Base-by-base conservation (phyloP, 1,140 invertebrate genomes). In the Tetragonula clypearis region DNA sequence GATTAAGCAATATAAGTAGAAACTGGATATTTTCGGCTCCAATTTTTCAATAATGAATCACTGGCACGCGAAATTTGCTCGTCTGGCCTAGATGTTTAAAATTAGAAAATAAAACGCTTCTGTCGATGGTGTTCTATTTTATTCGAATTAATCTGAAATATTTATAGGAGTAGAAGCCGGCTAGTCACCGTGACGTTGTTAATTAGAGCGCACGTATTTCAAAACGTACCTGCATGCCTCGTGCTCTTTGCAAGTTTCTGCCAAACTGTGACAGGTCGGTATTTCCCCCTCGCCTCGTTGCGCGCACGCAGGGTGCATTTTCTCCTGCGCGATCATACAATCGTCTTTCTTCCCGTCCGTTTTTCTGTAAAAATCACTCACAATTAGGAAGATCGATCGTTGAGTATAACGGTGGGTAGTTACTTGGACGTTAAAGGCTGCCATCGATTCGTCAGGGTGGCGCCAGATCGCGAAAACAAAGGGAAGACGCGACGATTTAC, bases 271-370 rank as follows among this genome's bases (percentile, higher is more conserved):
- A 94, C 98, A 98, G 56, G 97, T 97, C 21, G 97, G 97, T 82
- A 96, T 96, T 49, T 97, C 96, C 76, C 96, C 96, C 87, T 97
- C 96, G 73, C 96, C 96, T 71, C 97, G 96, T 93, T 98, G 97
- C 17, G 98, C 98, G 93, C 98, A 98, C 26, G 96, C 96, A 21
- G 98, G 98, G 95, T 98, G 98, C 85, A 98, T 96, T 93, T 97
- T 97, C 94, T 98, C 97, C 94, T 98, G 97, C 77, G 98, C 98
- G 88, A 97, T 96, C 94, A 98, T 96, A 94, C 98, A 98, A 85
- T 97, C 97, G 93, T 98, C 97, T 89, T 97, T 96, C 88, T 96
- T 97, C 94, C 97, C 96, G 83, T 97, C 97, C 41, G 97, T 97
- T 96, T 98, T 98, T 90, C 97, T 97, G 91, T 23, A 58, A 14